Base-by-base conservation (phyloP, 2,797 vertebrate genomes). In the Gallinago solitaria region DNA sequence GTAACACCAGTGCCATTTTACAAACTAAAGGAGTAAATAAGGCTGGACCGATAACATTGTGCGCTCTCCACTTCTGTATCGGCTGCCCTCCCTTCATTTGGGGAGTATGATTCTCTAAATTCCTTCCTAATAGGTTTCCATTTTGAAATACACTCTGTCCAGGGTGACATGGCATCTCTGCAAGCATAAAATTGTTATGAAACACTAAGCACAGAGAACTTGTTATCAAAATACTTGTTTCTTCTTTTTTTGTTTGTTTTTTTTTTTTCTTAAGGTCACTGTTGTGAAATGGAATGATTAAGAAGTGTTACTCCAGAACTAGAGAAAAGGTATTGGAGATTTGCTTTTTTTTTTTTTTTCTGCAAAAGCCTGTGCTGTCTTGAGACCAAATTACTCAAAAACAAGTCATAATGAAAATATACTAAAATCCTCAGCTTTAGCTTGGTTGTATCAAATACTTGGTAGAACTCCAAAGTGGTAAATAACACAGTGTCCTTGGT, bases 401-500 rank as follows among this genome's bases (percentile, higher is more conserved):
- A 1, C 47, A 83, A 86, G 54, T 65, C 77, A n/a, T 79, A 90
- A 83, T 73, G 87, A 93, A 95, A 96, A 92, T 83, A 78, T 24
- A 50, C 69, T 65, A n/a, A 86, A 96, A 80, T 91, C 47, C 54
- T 70, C 17, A 7, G 63, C 63, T 76, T 85, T 91, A 89, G 50
- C 77, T 86, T 87, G 30, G 56, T 85, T 88, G 23, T 93, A 63
- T 96, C 57, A 82, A 88, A 90, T 96, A 90, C 41, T 96, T 97
- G 95, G 91, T 90, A 84, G 50, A 84, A 71, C 67, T 96, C 92
- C 91, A 95, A 35, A 80, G 83, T 78, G 81, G 82, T 93, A 92
- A 96, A 95, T 91, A 93, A 88, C 20, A 21, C 45, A 47, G 45
- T 47, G 45, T 47, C 45, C 45, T 47, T 20, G 19, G 45, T 21